A percentile compares a stretch with the other conserved stretches of the same genome.
phyloP scores from a whole-genome alignment of 2,797 vertebrate genomes.

The Liasis olivaceus region DNA sequence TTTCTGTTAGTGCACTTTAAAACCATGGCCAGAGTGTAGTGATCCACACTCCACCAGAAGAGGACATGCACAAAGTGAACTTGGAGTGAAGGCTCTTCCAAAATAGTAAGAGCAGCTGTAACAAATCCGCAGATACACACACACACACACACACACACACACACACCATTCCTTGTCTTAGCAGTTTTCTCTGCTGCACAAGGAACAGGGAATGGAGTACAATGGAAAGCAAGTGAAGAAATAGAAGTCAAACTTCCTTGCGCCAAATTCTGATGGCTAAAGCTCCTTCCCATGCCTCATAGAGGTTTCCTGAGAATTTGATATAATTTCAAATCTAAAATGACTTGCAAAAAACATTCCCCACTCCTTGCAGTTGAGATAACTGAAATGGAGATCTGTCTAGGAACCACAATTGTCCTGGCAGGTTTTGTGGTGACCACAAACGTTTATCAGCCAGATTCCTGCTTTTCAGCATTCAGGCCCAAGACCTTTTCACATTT shows the following conservation, averaged over 20 bases:
- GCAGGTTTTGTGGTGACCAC: neutral
- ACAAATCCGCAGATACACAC: neutral
- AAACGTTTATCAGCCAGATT: neutral
- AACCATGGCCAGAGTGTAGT: neutral
- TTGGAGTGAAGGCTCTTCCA: neutral
- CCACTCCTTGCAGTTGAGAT: neutral
- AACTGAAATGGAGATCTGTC: neutral
- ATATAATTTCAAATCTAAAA: neutral
- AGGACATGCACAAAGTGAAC: neutral
- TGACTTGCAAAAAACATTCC: neutral
- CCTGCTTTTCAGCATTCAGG: neutral
- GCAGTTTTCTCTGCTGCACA: neutral
- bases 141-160: neutral
- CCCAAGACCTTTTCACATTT: neutral
- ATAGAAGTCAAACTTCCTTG: neutral
- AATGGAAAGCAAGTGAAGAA: neutral
- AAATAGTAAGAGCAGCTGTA: neutral
- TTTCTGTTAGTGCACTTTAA: slow-evolving; percentile 52
- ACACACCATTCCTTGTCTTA: neutral
- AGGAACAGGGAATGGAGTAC: neutral
- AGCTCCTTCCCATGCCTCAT: neutral
- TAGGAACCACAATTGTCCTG: neutral
- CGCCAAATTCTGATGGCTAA: rapidly evolving
- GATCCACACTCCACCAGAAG: neutral
- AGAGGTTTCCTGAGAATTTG: neutral